phyloP scores from a whole-genome alignment of 1,140 invertebrate species.

The Temnothorax curvispinosus region DNA sequence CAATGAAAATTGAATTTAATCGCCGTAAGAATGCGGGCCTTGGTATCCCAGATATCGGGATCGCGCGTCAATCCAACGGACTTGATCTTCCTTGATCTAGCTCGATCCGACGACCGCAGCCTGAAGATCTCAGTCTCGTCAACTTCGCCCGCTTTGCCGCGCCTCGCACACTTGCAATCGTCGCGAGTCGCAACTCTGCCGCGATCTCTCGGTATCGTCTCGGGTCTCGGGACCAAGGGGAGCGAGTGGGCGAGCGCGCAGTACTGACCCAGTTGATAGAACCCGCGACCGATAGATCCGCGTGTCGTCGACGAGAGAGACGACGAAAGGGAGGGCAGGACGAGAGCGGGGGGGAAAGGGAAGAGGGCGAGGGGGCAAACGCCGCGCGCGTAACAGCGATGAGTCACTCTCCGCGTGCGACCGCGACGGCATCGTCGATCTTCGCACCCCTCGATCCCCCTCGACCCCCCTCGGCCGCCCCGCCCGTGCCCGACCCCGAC shows the following conservation, averaged over 20 bases:
- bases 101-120: neutral
- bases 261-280: conserved; percentile 56
- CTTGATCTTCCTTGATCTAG: neutral
- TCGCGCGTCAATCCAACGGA: neutral
- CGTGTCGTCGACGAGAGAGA: neutral
- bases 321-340: neutral
- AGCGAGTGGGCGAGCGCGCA: conserved; percentile 23
- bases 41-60: neutral
- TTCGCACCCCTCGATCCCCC: neutral
- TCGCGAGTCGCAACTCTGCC: neutral
- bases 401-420: conserved; percentile 64
- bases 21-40: neutral
- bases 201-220: neutral
- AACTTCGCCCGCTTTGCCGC: neutral
- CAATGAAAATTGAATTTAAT: neutral
- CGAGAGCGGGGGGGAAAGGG: neutral
- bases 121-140: neutral
- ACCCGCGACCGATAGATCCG: conserved; percentile 47
- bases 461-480: neutral
- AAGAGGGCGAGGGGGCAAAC: conserved; percentile 20
- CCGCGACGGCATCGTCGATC: conserved; percentile 61
- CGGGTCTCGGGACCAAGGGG: conserved; percentile 17
- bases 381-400: conserved; percentile 47
- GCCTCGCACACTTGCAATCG: neutral
- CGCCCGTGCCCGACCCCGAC: neutral